phyloP scores from a whole-genome alignment of 2,113 vertebrate genomes.

The Macrotus californicus region DNA sequence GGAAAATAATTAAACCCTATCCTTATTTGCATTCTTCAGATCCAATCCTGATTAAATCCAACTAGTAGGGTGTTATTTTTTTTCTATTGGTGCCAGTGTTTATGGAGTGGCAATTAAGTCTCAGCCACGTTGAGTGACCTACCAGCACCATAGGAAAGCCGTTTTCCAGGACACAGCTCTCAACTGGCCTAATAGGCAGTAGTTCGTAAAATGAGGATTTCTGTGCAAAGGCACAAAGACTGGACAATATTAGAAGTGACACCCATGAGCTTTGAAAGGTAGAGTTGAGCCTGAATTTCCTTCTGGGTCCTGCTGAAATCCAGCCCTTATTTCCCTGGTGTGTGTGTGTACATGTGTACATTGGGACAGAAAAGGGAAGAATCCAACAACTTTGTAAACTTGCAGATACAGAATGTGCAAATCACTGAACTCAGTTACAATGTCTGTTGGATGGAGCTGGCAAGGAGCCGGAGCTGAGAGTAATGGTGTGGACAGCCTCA shows the following conservation, averaged over 20 bases:
- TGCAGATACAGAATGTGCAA: constrained; percentile 31
- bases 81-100: constrained; percentile 19
- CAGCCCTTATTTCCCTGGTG: background rate
- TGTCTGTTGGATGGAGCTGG: background rate
- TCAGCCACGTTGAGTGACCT: constrained; percentile 29
- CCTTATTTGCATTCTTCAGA: constrained; percentile 58
- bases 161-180: constrained; percentile 34
- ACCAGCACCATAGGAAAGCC: background rate
- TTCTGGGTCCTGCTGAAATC: background rate
- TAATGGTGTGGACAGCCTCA: constrained; percentile 69
- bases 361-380: background rate
- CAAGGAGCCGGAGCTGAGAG: constrained; percentile 41
- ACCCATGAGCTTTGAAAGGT: background rate
- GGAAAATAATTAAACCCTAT: constrained; percentile 27
- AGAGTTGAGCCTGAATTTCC: background rate
- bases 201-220: constrained; percentile 57
- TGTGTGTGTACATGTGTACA: fast-evolving
- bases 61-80: background rate
- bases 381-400: background rate
- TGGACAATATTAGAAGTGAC: background rate
- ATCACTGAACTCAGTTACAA: constrained; percentile 32
- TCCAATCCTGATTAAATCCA: constrained; percentile 33
- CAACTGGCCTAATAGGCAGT: background rate
- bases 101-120: constrained; percentile 56
- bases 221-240: background rate